These are phyloP conservation scores for Catharus ustulatus DNA, from an alignment of 2,797 vertebrate species.

Conservation along the genomic window DNA sequence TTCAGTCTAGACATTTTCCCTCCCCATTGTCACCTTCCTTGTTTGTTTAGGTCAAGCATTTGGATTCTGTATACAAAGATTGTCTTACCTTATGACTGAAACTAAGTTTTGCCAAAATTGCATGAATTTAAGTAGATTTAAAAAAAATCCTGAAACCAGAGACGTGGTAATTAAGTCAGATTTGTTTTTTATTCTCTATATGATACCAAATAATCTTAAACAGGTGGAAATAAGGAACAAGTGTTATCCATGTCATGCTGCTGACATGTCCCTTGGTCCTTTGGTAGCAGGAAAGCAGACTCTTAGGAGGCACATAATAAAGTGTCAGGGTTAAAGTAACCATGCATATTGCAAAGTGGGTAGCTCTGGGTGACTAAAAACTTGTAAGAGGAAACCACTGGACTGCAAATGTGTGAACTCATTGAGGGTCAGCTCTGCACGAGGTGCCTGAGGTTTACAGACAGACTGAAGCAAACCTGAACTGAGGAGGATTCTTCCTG, in stretches of 20 bases:
- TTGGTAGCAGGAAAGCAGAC: rapidly evolving
- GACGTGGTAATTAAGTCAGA: neutral
- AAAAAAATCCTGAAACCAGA: neutral
- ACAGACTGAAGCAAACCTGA: neutral
- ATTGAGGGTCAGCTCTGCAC: rapidly evolving
- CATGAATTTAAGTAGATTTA: neutral
- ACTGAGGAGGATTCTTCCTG: neutral
- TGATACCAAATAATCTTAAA: neutral
- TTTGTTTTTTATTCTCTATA: neutral
- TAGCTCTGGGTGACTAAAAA: neutral
- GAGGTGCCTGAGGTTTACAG: neutral
- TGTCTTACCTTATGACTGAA: neutral
- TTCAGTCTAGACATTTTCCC: neutral
- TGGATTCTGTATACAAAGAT: neutral
- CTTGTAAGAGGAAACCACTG: neutral
- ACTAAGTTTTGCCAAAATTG: neutral
- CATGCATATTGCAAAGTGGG: neutral
- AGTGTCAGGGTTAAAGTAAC: neutral
- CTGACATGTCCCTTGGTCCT: neutral
- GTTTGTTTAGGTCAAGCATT: neutral
- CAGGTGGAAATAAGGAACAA: rapidly evolving
- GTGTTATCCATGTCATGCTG: neutral
- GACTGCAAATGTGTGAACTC: neutral
- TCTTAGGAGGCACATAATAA: neutral
- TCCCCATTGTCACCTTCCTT: neutral